Base-by-base conservation (phyloP, 2,888 invertebrate species). In the Acholoe squamosa region DNA sequence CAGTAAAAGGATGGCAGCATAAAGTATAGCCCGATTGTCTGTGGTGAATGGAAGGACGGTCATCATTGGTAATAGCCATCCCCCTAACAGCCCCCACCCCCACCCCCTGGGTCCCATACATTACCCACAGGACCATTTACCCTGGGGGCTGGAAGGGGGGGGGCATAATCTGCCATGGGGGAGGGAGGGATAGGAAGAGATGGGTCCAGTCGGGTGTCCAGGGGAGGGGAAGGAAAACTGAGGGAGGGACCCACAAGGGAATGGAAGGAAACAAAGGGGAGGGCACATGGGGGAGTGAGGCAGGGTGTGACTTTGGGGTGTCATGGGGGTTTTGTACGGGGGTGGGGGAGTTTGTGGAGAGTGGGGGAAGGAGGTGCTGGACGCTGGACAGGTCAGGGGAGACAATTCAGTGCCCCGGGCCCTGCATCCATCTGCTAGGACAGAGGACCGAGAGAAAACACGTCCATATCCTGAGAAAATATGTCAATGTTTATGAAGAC, bases 121-220 rank as follows among this genome's bases (percentile, higher is more conserved):
- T 80, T 76, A 76, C 76, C n/a, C 61, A 76, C 76, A 76, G 28
- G 80, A 80, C 80, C 80, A 80, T 80, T 80, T 80, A 80, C 80
- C 80, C 33, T 34, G 43, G 80, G 80, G 80, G 5, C 10, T 3
- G 43, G 10, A 10, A 31, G 31, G 76, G 76, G 25, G 31, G 33
- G 25, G 34, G 16, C 43, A 80, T 80, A 34, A 80, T 80, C 14
- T 43, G 80, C 28, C 76, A 22, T 80, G 43, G 80, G 80, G 33
- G 80, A 7, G 80, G 33, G 25, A 16, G 80, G 80, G 71, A 54
- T 61, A 19, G 76, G 76, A 31, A 76, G 61, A 14, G 61, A 25
- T 61, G 61, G 61, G 76, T 25, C 28, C 14, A 25, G 76, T 31
- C 25, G 31, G 25, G 76, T 76, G 76, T 14, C 19, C 28, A 28